Percentiles rank a stretch among this genome's conserved stretches.
These are phyloP conservation scores for Zaprionus kolodkinae DNA, from an alignment of 1,140 invertebrate species.

Conservation along the genomic window DNA sequence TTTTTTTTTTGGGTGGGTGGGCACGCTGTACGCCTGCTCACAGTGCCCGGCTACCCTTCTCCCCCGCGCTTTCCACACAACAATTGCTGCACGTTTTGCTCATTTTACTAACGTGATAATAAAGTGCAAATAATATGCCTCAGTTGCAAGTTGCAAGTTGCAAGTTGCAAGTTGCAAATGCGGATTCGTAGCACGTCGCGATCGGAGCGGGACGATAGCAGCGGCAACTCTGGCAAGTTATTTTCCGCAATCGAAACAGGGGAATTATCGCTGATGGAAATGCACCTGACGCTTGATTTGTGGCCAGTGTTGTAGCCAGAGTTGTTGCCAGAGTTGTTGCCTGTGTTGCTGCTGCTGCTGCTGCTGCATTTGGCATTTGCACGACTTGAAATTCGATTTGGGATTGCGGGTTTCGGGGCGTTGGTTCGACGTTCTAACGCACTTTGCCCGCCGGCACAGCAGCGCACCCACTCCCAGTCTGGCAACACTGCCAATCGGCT, in stretches of 20 bases:
- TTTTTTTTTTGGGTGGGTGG: slow-evolving; percentile 41
- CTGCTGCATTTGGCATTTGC: slow-evolving; percentile 58
- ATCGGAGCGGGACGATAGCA: slow-evolving; percentile 59
- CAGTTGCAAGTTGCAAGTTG: slow-evolving; percentile 59
- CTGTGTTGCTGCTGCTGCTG: slow-evolving; percentile 14
- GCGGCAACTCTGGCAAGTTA: slow-evolving; percentile 60
- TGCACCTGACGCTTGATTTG: slow-evolving; percentile 83
- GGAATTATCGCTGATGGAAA: slow-evolving; percentile 84
- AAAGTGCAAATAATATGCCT: slow-evolving; percentile 84
- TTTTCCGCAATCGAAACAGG: slow-evolving; percentile 72
- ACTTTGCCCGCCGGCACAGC: slow-evolving; percentile 41
- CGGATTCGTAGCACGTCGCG: slow-evolving; percentile 22
- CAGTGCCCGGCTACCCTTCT: too few species aligned
- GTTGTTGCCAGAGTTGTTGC: slow-evolving; percentile 29
- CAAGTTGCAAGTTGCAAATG: slow-evolving; percentile 57
- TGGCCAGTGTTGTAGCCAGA: slow-evolving; percentile 41
- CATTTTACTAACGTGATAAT: slow-evolving; percentile 84
- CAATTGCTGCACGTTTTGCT: slow-evolving; percentile 77
- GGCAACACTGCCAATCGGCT: not conserved
- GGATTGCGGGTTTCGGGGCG: slow-evolving; percentile 29
- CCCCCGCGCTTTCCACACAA: slow-evolving; percentile 27
- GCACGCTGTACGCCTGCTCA: slow-evolving; percentile 7
- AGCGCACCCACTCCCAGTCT: slow-evolving; percentile 14
- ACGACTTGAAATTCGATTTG: slow-evolving; percentile 52
- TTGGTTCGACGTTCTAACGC: slow-evolving; percentile 53